These are phyloP conservation scores for Steinernema scapterisci DNA, from an alignment of 2,888 invertebrate genomes.

Conservation along the genomic window DNA sequence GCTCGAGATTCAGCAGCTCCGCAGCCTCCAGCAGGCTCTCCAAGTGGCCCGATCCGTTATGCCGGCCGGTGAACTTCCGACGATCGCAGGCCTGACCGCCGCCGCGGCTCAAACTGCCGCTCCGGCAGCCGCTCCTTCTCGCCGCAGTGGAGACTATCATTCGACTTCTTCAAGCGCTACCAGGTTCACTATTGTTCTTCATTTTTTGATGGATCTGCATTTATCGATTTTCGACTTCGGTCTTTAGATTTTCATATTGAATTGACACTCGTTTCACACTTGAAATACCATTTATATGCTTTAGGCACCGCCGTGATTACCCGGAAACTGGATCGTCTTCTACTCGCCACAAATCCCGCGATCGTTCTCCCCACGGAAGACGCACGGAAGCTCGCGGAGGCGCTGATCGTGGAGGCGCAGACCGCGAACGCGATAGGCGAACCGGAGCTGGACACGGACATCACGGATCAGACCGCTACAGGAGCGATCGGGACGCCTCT, in stretches of 20 bases:
- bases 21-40: background rate
- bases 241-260: too few relatives aligned
- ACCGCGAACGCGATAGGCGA: background rate
- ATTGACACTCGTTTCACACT: too few relatives aligned
- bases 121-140: background rate
- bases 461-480: background rate
- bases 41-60: background rate
- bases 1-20: conserved; percentile 79
- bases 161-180: conserved; percentile 4
- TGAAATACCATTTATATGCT: background rate
- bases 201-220: too few relatives aligned
- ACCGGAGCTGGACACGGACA: background rate
- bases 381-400: background rate
- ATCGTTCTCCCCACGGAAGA: background rate
- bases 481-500: background rate
- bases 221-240: too few relatives aligned
- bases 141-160: background rate
- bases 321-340: background rate
- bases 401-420: background rate
- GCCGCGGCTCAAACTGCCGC: background rate
- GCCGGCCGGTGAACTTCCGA: background rate
- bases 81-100: background rate
- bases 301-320: conserved; percentile 14
- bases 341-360: background rate
- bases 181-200: conserved; percentile 14